Evolutionary conservation across 2,888 invertebrate species (phyloP), one percentile per base, ranked within the genome.

Genomic region (Frankliniella fusca): DNA sequence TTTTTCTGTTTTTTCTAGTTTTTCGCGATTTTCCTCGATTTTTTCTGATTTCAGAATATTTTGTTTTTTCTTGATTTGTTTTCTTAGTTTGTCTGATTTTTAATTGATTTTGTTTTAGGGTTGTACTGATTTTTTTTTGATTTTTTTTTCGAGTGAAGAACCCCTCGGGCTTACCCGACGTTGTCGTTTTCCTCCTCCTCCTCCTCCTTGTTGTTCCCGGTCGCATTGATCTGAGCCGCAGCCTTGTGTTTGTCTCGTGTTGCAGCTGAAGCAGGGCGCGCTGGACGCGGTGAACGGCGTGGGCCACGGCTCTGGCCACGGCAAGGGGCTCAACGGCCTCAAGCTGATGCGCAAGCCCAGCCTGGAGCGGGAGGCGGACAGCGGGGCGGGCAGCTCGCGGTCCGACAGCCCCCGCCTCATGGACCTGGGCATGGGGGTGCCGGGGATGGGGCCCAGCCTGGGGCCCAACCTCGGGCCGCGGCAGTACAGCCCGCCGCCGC

Each of bases 301-400:
- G 83, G 87, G 89, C 84, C 90, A 90, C 84, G 90, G 91, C 81
- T 88, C 93, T 83, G 38, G 38, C 38, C 90, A 91, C 85, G 92
- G 93, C 70, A 76, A 76, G 70, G 70, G 70, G 23, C 70, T 76
- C 23, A 76, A 76, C 70, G 70, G 70, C 23, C 70, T 76, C 83
- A 95, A 96, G 88, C 90, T 96, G 81, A 95, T 94, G 84, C 92
- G 96, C 81, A 96, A 96, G 87, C 95, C 96, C 70, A 96, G 96
- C 88, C 91, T 97, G 85, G 97, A 97, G 89, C 91, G 95, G 81
- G 96, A 96, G 87, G 89, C 96, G 83, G 96, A 96, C 87, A 95
- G 95, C 82, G 96, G 95, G 27, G 95, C 95, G 20, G 95, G 95
- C 81, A 95, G 95, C 87, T 95, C 95, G 80, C 91, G 96, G 82